Evolutionary conservation across 2,888 invertebrate genomes (phyloP).

Genomic region (Adelphocoris suturalis): DNA sequence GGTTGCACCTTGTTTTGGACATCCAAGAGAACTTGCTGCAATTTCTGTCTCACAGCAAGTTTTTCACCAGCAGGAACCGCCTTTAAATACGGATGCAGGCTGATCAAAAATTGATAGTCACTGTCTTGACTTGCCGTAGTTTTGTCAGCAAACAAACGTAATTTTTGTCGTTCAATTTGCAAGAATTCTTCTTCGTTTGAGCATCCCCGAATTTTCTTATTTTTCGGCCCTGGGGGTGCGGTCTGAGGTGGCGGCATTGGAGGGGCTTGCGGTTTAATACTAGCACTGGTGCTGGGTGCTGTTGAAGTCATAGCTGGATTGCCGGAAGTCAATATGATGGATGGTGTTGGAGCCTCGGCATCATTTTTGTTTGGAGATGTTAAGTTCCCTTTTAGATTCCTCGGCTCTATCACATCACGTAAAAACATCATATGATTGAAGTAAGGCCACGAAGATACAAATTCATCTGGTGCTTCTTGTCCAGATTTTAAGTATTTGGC

Average conservation of each 20-base stretch:
- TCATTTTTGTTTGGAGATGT: too few species aligned
- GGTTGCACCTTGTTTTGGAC: conserved; percentile 17
- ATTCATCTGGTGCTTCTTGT: too few species aligned
- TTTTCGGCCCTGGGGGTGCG: background rate
- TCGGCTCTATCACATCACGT: too few species aligned
- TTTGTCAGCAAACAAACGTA: background rate
- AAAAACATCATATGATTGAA: too few species aligned
- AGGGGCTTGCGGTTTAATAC: background rate
- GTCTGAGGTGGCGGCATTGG: background rate
- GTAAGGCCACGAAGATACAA: too few species aligned
- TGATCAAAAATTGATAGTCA: background rate
- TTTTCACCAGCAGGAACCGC: background rate
- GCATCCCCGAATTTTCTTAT: background rate
- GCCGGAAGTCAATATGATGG: too few species aligned
- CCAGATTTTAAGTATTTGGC: too few species aligned
- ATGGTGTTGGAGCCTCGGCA: too few species aligned
- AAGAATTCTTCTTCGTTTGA: background rate
- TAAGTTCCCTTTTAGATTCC: too few species aligned
- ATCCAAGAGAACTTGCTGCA: conserved; percentile 26
- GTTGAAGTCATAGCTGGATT: too few species aligned
- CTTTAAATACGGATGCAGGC: background rate
- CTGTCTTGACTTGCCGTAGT: background rate
- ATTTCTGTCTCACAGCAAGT: background rate
- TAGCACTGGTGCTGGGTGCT: too few species aligned
- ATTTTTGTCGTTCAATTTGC: background rate